A percentile compares a stretch with the other conserved stretches of the same genome.
phyloP scores from a whole-genome alignment of 2,113 vertebrate species.

The Donacobius atricapilla region DNA sequence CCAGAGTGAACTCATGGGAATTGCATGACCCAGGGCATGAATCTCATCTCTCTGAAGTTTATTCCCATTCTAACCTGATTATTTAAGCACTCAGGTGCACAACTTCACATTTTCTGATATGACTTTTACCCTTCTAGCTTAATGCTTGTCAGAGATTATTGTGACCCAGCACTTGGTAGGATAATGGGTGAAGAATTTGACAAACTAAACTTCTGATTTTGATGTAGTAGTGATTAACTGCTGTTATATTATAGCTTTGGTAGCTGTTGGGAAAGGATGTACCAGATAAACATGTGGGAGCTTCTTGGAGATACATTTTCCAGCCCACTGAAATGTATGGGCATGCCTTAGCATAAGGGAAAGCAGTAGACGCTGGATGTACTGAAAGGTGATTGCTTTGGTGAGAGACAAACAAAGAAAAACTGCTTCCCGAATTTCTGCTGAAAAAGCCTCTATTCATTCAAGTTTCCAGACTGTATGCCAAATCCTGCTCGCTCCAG shows the following conservation, averaged over 20 bases:
- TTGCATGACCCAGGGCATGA: neutral
- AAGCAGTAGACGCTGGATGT: neutral
- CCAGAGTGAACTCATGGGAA: neutral
- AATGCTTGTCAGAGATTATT: neutral
- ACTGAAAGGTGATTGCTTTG: neutral
- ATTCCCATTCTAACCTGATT: neutral
- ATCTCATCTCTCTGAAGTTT: neutral
- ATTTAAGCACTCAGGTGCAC: neutral
- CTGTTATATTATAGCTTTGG: neutral
- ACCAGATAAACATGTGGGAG: neutral
- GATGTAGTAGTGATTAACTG: neutral
- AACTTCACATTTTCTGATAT: neutral
- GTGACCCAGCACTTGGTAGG: neutral
- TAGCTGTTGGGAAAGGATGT: neutral
- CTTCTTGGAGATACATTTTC: neutral
- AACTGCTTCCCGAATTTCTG: neutral
- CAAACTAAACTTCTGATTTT: neutral
- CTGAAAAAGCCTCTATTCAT: slow-evolving; percentile 7
- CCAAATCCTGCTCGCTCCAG: neutral
- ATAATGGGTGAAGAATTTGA: neutral
- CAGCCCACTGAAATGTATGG: neutral
- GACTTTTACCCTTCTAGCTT: neutral
- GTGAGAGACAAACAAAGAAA: neutral
- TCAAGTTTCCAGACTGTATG: neutral
- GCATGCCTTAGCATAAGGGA: neutral